These are phyloP conservation scores for Aromia moschata DNA, from an alignment of 2,888 invertebrate genomes.

Conservation along the genomic window DNA sequence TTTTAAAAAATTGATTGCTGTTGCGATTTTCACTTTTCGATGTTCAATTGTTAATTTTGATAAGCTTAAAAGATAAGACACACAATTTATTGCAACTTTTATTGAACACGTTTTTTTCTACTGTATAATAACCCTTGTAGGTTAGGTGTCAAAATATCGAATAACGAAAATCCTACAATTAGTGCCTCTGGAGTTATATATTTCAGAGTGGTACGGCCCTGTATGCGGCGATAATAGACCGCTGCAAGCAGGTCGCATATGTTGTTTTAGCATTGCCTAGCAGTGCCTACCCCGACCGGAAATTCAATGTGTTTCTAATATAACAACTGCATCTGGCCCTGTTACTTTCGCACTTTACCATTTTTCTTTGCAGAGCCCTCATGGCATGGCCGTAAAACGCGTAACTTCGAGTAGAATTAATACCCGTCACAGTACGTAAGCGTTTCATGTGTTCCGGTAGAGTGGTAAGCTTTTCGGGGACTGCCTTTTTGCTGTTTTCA, in stretches of 20 bases:
- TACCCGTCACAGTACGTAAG: constrained; percentile 14
- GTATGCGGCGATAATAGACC: constrained; percentile 27
- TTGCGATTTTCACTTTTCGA: no score
- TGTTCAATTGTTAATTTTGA: no score
- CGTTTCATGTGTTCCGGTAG: constrained; percentile 8
- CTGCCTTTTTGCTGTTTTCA: background rate
- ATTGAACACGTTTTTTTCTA: no score
- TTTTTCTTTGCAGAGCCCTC: constrained; percentile 14
- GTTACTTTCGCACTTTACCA: constrained; percentile 45
- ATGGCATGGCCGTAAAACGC: constrained; percentile 9
- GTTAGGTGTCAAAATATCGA: no score
- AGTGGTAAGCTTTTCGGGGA: background rate
- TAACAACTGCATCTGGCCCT: constrained; percentile 50
- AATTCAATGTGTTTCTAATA: constrained; percentile 61
- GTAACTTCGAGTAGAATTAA: constrained; percentile 21
- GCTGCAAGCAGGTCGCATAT: constrained; percentile 24
- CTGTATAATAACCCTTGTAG: no score
- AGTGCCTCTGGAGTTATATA: no score
- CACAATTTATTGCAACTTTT: no score
- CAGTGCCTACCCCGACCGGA: constrained; percentile 47
- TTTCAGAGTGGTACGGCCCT: no score
- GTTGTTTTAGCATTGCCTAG: constrained; percentile 24
- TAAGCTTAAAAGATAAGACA: no score
- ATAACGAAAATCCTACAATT: no score
- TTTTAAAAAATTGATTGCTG: no score